Percentiles rank a stretch among this genome's conserved stretches.
Conservation (phyloP, 2,888 invertebrate genomes). For the Mamestra brassicae region DNA sequence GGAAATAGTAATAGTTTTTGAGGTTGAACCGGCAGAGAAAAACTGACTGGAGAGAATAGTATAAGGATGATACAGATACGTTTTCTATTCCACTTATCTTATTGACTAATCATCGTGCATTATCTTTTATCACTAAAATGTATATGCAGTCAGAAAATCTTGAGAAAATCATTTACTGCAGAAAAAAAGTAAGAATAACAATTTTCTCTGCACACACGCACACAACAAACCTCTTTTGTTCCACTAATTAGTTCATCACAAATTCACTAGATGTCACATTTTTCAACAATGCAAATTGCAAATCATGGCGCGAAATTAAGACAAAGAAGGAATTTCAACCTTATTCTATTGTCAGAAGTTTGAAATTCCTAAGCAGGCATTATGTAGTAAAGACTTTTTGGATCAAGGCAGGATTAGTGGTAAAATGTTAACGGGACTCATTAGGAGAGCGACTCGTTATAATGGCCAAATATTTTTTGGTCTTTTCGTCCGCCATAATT, state of each 20-base stretch:
- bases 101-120: too few species aligned
- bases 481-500: constrained; percentile 54
- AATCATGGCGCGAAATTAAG: constrained; percentile 30
- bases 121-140: too few species aligned
- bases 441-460: constrained; percentile 66
- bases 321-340: constrained; percentile 39
- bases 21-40: too few species aligned
- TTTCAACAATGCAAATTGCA: constrained; percentile 54
- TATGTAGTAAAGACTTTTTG: constrained; percentile 58
- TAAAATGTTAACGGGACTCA: constrained; percentile 74
- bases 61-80: too few species aligned
- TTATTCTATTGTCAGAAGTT: constrained; percentile 33
- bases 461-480: constrained; percentile 59
- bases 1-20: too few species aligned
- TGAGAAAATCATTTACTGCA: too few species aligned
- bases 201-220: constrained; percentile 1
- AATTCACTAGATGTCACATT: constrained; percentile 59
- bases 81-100: too few species aligned
- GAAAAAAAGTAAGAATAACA: neutral
- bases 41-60: too few species aligned
- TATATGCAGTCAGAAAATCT: too few species aligned
- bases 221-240: constrained; percentile 34
- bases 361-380: constrained; percentile 56
- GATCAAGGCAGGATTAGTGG: constrained; percentile 70
- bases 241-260: constrained; percentile 57